Evolutionary conservation across 2,888 invertebrate species (phyloP).

Genomic region (Cantharis rufa): DNA sequence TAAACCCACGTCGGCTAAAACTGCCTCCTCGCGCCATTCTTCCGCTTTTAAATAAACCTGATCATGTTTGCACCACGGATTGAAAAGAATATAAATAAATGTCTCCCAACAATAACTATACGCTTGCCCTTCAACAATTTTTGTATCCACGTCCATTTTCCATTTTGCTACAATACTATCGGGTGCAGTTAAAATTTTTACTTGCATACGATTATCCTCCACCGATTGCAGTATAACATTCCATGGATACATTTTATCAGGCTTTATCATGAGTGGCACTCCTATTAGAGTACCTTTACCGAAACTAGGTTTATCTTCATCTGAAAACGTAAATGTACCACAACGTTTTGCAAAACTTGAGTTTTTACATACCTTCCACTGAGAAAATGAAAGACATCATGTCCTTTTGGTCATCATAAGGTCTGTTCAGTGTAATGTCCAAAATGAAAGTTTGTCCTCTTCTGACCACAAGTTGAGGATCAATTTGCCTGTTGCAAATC

Average conservation of each 20-base stretch:
- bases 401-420: conserved; percentile 74
- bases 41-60: conserved; percentile 69
- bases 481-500: conserved; percentile 63
- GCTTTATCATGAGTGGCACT: conserved; percentile 70
- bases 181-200: conserved; percentile 71
- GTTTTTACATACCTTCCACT: conserved; percentile 65
- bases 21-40: conserved; percentile 79
- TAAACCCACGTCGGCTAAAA: conserved; percentile 83
- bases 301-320: conserved; percentile 76
- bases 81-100: conserved; percentile 82
- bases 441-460: conserved; percentile 82
- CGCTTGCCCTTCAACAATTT: conserved; percentile 68
- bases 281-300: conserved; percentile 81
- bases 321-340: conserved; percentile 51
- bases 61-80: conserved; percentile 83
- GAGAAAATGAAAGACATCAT: conserved; percentile 84
- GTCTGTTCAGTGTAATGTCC: conserved; percentile 72
- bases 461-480: conserved; percentile 73
- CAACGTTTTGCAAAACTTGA: neutral
- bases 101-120: conserved; percentile 77
- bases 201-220: conserved; percentile 64
- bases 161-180: conserved; percentile 80
- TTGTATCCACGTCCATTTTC: conserved; percentile 83
- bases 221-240: conserved; percentile 71
- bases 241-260: conserved; percentile 70